Evolutionary conservation across 37 sponge, comb jelly and placozoan species (phyloP).

Genomic region (Petrosia ficiformis): DNA sequence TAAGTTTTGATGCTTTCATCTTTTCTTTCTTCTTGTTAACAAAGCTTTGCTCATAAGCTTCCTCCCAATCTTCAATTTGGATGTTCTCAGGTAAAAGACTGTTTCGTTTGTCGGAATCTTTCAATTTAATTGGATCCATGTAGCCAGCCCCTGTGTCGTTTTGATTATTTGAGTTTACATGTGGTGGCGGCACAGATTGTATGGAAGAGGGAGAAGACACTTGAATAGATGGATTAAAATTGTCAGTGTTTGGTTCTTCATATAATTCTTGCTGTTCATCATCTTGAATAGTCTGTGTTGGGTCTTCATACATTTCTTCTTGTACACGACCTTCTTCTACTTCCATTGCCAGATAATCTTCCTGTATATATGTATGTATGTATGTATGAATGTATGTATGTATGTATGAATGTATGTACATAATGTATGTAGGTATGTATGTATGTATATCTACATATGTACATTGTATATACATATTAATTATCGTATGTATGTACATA

Average conservation of each 20-base stretch:
- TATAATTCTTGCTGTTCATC: conserved; percentile 30
- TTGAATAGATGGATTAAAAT: neutral
- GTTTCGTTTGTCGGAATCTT: neutral
- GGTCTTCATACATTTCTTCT: conserved; percentile 22
- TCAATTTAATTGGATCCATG: neutral
- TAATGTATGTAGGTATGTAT: neutral
- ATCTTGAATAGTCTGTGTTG: neutral
- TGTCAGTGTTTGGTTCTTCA: conserved; percentile 35
- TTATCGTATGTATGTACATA: too few relatives aligned
- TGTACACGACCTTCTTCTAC: conserved; percentile 5
- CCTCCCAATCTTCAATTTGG: conserved; percentile 15
- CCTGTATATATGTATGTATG: neutral
- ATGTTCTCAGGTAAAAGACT: conserved; percentile 1
- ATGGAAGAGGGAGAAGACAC: conserved; percentile 3
- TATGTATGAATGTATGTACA: neutral
- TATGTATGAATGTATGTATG: neutral
- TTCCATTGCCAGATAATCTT: conserved; percentile 12
- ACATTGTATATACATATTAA: too few relatives aligned
- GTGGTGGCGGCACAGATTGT: conserved; percentile 5
- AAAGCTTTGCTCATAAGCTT: conserved; percentile 15
- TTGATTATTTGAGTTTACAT: conserved; percentile 6
- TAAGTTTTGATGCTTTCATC: conserved; percentile 35
- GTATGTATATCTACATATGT: neutral
- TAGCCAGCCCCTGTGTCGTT: neutral
- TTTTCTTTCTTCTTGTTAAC: conserved; percentile 18